Percentiles rank a stretch among this genome's conserved stretches.
Conservation (phyloP, 2,113 vertebrate species). For the Tiliqua scincoides region DNA sequence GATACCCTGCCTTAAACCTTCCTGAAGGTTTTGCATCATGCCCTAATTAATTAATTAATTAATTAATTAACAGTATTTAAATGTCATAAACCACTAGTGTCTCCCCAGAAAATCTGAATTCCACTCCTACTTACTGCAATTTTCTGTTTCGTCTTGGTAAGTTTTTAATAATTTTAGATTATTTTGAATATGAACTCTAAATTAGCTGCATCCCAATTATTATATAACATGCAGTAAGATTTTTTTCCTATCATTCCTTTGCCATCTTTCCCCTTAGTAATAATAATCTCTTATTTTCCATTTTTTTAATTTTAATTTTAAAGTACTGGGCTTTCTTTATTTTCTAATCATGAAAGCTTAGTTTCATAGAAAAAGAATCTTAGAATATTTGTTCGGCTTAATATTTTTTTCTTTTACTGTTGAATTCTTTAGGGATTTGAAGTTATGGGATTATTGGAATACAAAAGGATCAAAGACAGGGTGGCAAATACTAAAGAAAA, state of each 20-base stretch:
- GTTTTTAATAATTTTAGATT: not conserved
- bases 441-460: constrained; percentile 67
- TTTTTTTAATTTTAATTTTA: not conserved
- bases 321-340: constrained; percentile 19
- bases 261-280: not conserved
- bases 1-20: not conserved
- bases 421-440: constrained; percentile 62
- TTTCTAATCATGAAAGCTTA: constrained; percentile 20
- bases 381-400: constrained; percentile 48
- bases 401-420: constrained; percentile 43
- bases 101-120: not conserved
- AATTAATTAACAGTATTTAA: no score
- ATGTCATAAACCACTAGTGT: not conserved
- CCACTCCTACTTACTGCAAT: not conserved
- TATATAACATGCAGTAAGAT: not conserved
- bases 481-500: constrained; percentile 54
- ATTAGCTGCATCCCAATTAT: not conserved
- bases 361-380: constrained; percentile 11
- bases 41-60: no score
- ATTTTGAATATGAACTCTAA: not conserved
- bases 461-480: constrained; percentile 68
- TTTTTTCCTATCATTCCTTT: not conserved
- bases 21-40: not conserved
- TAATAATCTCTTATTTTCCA: not conserved
- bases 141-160: not conserved